Conservation (phyloP, 1,140 invertebrate genomes). For the Venustaconcha ellipsiformis region DNA sequence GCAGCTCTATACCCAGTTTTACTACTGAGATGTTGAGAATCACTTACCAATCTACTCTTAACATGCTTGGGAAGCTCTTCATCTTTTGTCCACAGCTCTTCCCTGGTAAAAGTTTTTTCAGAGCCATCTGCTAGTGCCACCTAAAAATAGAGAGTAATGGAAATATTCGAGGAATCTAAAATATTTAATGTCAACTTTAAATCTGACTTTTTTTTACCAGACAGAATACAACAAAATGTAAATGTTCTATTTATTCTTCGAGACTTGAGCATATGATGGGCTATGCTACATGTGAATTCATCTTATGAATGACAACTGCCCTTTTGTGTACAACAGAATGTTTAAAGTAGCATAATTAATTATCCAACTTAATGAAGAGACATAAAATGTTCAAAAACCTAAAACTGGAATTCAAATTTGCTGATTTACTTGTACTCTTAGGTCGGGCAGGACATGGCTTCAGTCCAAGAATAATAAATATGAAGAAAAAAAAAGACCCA, state of each 20-base stretch:
- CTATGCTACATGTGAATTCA: neutral
- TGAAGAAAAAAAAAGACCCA: too few relatives aligned
- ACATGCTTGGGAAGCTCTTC: constrained; percentile 70
- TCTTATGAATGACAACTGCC: neutral
- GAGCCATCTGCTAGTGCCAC: constrained; percentile 70
- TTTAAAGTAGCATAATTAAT: too few relatives aligned
- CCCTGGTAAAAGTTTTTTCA: constrained; percentile 55
- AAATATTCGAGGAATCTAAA: neutral
- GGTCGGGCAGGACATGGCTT: too few relatives aligned
- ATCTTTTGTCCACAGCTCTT: constrained; percentile 65
- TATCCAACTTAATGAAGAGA: too few relatives aligned
- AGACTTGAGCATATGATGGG: neutral
- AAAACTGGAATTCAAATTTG: too few relatives aligned
- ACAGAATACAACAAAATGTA: neutral
- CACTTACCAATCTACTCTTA: constrained; percentile 64
- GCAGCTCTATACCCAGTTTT: neutral
- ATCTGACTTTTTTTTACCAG: neutral
- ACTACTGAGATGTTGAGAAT: neutral
- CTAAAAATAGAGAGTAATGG: constrained; percentile 40
- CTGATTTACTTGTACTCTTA: too few relatives aligned
- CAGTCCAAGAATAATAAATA: too few relatives aligned
- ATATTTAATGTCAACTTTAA: constrained; percentile 3
- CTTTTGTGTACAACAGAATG: too few relatives aligned
- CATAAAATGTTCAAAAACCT: too few relatives aligned
- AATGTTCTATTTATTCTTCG: neutral